Evolutionary conservation across 2,888 invertebrate species (phyloP).

Genomic region (Mayetiola destructor): DNA sequence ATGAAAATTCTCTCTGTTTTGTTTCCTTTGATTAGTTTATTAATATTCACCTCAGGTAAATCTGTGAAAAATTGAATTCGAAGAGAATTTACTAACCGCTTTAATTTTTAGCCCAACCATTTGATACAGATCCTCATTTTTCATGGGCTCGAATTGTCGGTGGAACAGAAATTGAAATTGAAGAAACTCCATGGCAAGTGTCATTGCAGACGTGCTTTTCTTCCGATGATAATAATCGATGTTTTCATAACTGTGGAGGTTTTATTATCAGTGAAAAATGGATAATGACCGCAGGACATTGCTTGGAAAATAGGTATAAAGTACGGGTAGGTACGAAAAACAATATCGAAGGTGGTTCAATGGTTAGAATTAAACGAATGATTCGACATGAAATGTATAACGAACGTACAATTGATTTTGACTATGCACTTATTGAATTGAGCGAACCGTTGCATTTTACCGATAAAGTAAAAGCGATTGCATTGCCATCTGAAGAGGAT

Average conservation of each 20-base stretch:
- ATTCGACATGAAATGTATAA: constrained; percentile 40
- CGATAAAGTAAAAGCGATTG: constrained; percentile 34
- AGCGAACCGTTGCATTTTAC: constrained; percentile 37
- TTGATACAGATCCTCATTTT: background rate
- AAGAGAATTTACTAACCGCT: no score
- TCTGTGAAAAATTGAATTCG: no score
- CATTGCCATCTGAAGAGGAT: constrained; percentile 32
- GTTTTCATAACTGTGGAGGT: background rate
- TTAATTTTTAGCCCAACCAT: background rate
- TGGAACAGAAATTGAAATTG: constrained; percentile 27
- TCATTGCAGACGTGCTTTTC: no score
- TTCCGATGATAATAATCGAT: background rate
- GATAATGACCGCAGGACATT: background rate
- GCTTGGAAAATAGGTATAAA: background rate
- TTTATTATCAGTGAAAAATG: background rate
- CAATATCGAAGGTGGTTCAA: constrained; percentile 34
- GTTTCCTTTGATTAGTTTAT: no score
- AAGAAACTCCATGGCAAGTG: background rate
- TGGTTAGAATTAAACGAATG: constrained; percentile 38
- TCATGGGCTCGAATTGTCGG: constrained; percentile 28
- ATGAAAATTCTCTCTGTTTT: no score
- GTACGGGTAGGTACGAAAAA: background rate
- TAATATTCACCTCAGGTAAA: no score
- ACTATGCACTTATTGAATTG: constrained; percentile 43
- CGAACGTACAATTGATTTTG: constrained; percentile 39